Evolutionary conservation across 2,113 vertebrate genomes (phyloP).

Genomic region (Cochlearius cochlearius): DNA sequence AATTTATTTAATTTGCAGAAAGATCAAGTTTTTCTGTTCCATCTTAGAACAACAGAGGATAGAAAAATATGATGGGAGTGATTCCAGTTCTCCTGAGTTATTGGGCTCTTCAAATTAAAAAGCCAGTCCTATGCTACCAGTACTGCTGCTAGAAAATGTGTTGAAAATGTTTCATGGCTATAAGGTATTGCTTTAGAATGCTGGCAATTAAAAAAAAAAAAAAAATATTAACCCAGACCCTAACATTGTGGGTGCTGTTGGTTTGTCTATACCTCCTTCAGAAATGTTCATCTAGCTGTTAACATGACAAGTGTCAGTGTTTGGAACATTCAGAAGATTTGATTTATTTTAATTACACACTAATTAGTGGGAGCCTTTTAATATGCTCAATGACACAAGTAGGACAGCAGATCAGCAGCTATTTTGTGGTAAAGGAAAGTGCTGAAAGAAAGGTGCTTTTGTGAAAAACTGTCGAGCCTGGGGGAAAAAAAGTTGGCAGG

Average conservation of each 20-base stretch:
- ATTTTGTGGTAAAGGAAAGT: neutral
- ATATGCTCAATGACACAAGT: constrained; percentile 6
- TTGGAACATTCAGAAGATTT: neutral
- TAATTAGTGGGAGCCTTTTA: neutral
- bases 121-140: neutral
- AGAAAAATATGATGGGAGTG: neutral
- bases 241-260: neutral
- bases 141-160: neutral
- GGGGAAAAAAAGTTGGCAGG: neutral
- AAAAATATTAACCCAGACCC: neutral
- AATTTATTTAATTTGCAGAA: neutral
- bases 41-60: neutral
- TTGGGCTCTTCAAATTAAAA: neutral
- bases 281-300: neutral
- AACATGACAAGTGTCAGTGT: neutral
- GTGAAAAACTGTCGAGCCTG: neutral
- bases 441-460: neutral
- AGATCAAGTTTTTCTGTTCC: neutral
- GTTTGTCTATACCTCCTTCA: neutral
- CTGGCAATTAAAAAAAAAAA: neutral
- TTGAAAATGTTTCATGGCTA: neutral
- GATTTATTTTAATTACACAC: constrained; percentile 21
- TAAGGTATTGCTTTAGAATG: neutral
- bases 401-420: neutral
- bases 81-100: neutral